Percentiles rank a stretch among this genome's conserved stretches.
phyloP scores from a whole-genome alignment of 2,113 vertebrate genomes.

The Motacilla tschutschensis region DNA sequence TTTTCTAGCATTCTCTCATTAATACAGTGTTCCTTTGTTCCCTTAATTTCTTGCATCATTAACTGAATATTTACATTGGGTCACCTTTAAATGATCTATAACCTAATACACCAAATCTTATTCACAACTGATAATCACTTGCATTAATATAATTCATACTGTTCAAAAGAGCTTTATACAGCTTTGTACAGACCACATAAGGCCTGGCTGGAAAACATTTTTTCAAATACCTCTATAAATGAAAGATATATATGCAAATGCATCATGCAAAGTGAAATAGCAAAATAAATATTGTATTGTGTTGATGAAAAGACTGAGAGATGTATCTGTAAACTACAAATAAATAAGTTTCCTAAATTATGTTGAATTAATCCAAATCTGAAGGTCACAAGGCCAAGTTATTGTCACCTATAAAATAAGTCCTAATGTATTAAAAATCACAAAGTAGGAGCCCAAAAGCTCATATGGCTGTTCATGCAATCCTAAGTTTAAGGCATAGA shows the following conservation, averaged over 20 bases:
- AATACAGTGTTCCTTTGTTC: neutral
- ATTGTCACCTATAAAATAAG: neutral
- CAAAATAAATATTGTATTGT: neutral
- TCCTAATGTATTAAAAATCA: neutral
- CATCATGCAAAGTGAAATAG: neutral
- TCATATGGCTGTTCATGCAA: neutral
- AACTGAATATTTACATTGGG: conserved; percentile 2
- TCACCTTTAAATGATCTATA: neutral
- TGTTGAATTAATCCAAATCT: neutral
- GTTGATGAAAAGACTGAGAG: neutral
- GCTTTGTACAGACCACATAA: neutral
- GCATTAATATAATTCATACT: neutral
- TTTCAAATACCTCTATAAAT: neutral
- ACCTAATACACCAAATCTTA: neutral
- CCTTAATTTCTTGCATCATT: neutral
- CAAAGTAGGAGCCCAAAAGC: neutral
- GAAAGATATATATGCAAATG: neutral
- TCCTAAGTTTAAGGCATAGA: neutral
- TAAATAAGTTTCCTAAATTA: neutral
- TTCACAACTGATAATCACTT: neutral
- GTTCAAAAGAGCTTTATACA: neutral
- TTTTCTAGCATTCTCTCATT: conserved; percentile 29
- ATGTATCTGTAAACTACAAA: neutral
- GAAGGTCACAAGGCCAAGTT: neutral
- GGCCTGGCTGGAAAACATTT: neutral